Conservation (phyloP, 2,113 vertebrate genomes). For the Thunnus maccoyii region DNA sequence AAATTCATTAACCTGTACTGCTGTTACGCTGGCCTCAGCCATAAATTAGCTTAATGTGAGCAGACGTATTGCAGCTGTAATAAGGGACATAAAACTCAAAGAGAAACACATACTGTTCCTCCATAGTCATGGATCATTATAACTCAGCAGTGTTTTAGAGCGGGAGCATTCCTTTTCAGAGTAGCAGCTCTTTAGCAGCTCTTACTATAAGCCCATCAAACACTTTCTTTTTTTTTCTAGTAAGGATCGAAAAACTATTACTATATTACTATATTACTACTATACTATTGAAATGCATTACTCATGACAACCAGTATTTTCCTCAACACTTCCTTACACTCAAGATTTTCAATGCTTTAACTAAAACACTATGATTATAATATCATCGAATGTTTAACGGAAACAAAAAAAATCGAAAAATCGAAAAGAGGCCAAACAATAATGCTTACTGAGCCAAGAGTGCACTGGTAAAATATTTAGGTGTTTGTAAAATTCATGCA, state of each 20-base stretch:
- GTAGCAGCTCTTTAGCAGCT: conserved; percentile 52
- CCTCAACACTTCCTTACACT: conserved; percentile 3
- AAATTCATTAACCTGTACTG: conserved; percentile 96
- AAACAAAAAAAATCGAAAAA: neutral
- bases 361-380: neutral
- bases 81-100: conserved; percentile 86
- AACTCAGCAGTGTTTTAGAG: conserved; percentile 72
- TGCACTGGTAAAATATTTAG: neutral
- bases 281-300: conserved; percentile 38
- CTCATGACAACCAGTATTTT: conserved; percentile 16
- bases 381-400: conserved; percentile 1
- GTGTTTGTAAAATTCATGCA: conserved; percentile 15
- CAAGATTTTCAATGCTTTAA: conserved; percentile 8
- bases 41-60: conserved; percentile 89
- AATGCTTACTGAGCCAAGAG: conserved; percentile 1
- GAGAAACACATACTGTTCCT: conserved; percentile 78
- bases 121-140: conserved; percentile 79
- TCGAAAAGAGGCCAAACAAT: neutral
- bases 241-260: conserved; percentile 22
- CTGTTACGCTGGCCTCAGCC: conserved; percentile 81
- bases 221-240: neutral
- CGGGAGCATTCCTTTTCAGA: conserved; percentile 39
- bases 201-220: conserved; percentile 43
- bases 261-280: too few species aligned
- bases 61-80: conserved; percentile 85